These are phyloP conservation scores for Furcula furcula DNA, from an alignment of 2,888 invertebrate species.

Conservation along the genomic window DNA sequence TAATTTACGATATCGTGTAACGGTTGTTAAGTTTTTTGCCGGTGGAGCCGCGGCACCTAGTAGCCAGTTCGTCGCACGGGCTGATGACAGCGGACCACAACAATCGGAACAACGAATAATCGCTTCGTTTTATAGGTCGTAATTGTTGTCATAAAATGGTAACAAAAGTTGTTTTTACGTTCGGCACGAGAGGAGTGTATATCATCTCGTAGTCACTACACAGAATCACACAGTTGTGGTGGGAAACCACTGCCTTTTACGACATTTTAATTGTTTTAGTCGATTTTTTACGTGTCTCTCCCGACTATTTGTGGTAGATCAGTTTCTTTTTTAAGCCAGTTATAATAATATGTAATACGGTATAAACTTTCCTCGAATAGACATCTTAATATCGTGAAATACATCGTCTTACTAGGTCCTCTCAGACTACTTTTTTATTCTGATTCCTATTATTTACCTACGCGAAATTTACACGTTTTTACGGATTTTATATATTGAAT, in stretches of 20 bases:
- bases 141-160: constrained; percentile 81
- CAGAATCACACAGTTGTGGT: constrained; percentile 62
- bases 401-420: no score
- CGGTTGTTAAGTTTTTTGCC: constrained; percentile 37
- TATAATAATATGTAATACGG: constrained; percentile 13
- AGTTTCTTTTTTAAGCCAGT: constrained; percentile 25
- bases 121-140: constrained; percentile 79
- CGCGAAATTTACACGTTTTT: no score
- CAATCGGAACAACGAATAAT: constrained; percentile 76
- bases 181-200: constrained; percentile 74
- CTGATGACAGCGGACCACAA: constrained; percentile 74
- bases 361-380: constrained; percentile 13
- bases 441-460: no score
- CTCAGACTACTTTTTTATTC: no score
- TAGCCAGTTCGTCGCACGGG: constrained; percentile 48
- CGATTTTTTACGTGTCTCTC: constrained; percentile 45
- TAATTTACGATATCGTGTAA: constrained; percentile 32
- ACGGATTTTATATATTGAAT: no score
- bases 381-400: constrained; percentile 8
- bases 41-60: constrained; percentile 29
- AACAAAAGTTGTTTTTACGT: constrained; percentile 80
- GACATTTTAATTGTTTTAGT: constrained; percentile 67
- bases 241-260: constrained; percentile 65
- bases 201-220: constrained; percentile 70
- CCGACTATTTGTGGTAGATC: constrained; percentile 43